Conservation (phyloP, 2,888 invertebrate species). For the Caradrina clavipalpis region DNA sequence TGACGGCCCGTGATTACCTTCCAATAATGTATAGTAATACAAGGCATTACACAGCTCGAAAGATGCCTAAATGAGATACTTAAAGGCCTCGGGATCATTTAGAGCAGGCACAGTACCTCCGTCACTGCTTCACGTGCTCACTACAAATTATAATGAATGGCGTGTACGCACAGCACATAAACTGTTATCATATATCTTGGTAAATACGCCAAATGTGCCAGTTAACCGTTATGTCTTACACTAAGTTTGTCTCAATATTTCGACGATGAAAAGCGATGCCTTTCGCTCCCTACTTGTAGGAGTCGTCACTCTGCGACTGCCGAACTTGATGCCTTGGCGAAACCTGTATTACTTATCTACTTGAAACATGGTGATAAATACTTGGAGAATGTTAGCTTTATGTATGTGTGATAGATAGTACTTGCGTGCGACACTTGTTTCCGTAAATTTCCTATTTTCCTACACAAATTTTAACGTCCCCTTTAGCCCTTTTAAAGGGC, state of each 20-base stretch:
- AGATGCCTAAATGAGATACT: slow-evolving; percentile 41
- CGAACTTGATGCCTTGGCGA: not conserved
- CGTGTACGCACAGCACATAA: slow-evolving; percentile 38
- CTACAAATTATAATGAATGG: slow-evolving; percentile 49
- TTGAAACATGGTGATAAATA: not conserved
- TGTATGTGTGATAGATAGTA: no score
- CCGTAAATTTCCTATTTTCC: no score
- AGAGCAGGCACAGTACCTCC: slow-evolving; percentile 14
- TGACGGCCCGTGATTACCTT: slow-evolving; percentile 8
- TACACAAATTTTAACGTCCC: no score
- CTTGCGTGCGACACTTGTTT: no score
- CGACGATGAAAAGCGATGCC: not conserved
- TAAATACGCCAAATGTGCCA: slow-evolving; percentile 43
- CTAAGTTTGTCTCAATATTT: slow-evolving; percentile 32
- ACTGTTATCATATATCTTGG: slow-evolving; percentile 43
- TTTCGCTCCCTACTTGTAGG: slow-evolving; percentile 11
- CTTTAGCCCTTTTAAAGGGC: no score
- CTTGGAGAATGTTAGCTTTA: not conserved
- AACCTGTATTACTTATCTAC: not conserved
- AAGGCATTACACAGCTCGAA: slow-evolving; percentile 33
- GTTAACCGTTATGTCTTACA: slow-evolving; percentile 27
- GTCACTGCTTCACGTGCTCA: slow-evolving; percentile 20
- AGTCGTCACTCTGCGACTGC: slow-evolving; percentile 6
- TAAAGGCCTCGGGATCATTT: slow-evolving; percentile 26
- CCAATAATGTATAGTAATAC: slow-evolving; percentile 35